A percentile compares a stretch with the other conserved stretches of the same genome.
phyloP scores from a whole-genome alignment of 2,888 invertebrate species.

The Empis stercorea region DNA sequence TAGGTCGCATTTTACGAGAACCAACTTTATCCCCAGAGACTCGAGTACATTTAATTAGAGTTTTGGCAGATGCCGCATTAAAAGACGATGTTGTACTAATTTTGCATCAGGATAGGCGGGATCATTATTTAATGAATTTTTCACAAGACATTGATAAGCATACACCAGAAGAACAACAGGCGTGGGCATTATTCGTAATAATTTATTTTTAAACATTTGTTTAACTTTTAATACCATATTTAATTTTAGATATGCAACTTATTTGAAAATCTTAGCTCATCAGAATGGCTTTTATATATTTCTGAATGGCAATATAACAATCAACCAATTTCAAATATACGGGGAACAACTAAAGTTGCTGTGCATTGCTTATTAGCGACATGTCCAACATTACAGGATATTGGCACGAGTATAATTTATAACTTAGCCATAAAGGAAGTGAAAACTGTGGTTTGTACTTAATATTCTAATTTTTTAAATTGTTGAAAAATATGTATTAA shows the following conservation, averaged over 20 bases:
- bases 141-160: slow-evolving; percentile 67
- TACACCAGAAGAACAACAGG: slow-evolving; percentile 61
- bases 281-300: slow-evolving; percentile 88
- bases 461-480: slow-evolving; percentile 14
- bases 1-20: slow-evolving; percentile 49
- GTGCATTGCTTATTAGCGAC: slow-evolving; percentile 72
- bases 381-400: slow-evolving; percentile 55
- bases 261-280: slow-evolving; percentile 76
- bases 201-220: not conserved
- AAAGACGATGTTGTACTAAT: slow-evolving; percentile 83
- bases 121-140: slow-evolving; percentile 80
- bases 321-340: slow-evolving; percentile 70
- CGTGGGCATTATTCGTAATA: slow-evolving; percentile 67
- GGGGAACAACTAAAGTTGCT: slow-evolving; percentile 81
- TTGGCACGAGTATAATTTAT: slow-evolving; percentile 76
- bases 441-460: slow-evolving; percentile 89
- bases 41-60: slow-evolving; percentile 54
- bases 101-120: slow-evolving; percentile 78
- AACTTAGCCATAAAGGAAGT: slow-evolving; percentile 93
- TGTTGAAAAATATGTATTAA: no score
- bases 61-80: slow-evolving; percentile 62
- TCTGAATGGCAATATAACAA: slow-evolving; percentile 77
- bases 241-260: slow-evolving; percentile 65
- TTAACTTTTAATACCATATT: not conserved
- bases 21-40: slow-evolving; percentile 43